phyloP scores from a whole-genome alignment of 2,113 vertebrate genomes.

The Corynorhinus townsendii region DNA sequence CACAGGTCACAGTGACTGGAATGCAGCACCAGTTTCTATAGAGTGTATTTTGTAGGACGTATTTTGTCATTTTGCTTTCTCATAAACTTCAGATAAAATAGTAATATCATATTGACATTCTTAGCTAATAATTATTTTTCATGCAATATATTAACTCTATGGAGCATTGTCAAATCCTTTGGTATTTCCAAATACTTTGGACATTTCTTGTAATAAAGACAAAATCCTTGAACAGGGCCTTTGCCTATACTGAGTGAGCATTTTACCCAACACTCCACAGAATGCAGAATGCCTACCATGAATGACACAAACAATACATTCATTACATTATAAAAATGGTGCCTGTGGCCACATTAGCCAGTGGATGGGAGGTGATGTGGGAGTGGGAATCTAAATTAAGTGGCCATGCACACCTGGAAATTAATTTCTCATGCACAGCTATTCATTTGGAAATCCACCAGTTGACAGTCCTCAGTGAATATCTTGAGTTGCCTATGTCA shows the following conservation, averaged over 20 bases:
- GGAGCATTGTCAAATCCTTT: background rate
- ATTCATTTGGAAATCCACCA: constrained; percentile 32
- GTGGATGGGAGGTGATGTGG: background rate
- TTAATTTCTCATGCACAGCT: constrained; percentile 47
- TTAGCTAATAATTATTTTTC: background rate
- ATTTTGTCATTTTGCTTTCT: background rate
- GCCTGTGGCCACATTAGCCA: background rate
- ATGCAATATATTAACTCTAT: background rate
- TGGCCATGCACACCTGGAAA: constrained; percentile 28
- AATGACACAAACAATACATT: background rate
- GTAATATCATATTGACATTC: background rate
- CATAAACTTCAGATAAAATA: background rate
- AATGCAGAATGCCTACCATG: background rate
- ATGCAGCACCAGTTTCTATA: background rate
- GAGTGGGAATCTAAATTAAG: background rate
- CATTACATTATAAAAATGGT: background rate
- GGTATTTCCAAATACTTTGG: background rate
- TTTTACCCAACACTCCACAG: background rate
- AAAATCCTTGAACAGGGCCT: background rate
- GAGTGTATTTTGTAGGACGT: background rate
- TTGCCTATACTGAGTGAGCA: background rate
- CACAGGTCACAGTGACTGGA: background rate
- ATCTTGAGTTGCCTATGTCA: background rate
- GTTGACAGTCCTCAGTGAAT: background rate
- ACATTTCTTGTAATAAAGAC: background rate